Evolutionary conservation across 2,888 invertebrate species (phyloP), one percentile per base, ranked within the genome.

Genomic region (Drosophila flavopinicola): DNA sequence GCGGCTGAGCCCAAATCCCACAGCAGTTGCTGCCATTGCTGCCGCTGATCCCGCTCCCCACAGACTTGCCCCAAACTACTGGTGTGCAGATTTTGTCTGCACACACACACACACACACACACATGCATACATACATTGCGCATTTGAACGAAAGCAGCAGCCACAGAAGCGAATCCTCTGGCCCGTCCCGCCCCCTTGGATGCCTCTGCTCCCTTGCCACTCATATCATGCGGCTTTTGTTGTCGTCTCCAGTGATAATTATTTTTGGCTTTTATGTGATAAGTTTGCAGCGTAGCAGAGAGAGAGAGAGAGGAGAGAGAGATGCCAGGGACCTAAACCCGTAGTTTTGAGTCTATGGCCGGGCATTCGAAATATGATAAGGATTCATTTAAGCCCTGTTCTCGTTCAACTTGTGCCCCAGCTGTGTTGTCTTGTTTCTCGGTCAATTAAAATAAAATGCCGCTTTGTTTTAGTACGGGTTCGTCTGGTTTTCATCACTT

Each of bases 181-280:
- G 6, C n/a, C 17, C 5, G 5, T n/a, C 11, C 30, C 54, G 29
- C 6, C 33, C 13, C 9, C 25, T 47, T 17, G 6, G n/a, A n/a
- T n/a, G n/a, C n/a, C n/a, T 1, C 6, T 20, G 3, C 6, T 38
- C 42, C 45, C 49, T 20, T 25, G 66, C 24, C 53, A 33, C 11
- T 38, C 48, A 45, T 71, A 53, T 61, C 53, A 58, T 75, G 70
- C 49, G 64, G 72, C 73, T 68, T 68, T 70, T 83, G 73, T 76
- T 79, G 75, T 86, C 75, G 65, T 79, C 78, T 82, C 54, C 61
- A 72, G 87, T 85, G 82, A 83, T 87, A 87, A 83, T 87, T 83
- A 85, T 83, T 83, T 83, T 83, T 85, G 82, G 83, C 87, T 83
- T 83, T 83, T 80, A 83, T 83, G 70, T 72, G 78, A 87, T 85